phyloP scores from a whole-genome alignment of 2,888 invertebrate species.

The Philopedon plagiatum region DNA sequence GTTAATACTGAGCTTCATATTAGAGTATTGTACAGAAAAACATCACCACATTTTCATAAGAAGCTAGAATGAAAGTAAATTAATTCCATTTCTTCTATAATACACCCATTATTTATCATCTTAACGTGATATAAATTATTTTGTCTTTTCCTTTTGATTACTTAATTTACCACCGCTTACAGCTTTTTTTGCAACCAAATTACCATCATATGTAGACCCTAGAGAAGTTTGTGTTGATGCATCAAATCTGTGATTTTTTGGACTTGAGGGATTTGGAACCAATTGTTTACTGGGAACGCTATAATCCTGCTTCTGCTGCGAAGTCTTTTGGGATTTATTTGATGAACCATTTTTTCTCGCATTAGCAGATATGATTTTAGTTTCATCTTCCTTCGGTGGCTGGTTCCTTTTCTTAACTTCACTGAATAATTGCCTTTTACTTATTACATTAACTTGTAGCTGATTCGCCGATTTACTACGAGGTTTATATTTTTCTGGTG shows the following conservation, averaged over 20 bases:
- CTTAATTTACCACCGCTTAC: too few species aligned
- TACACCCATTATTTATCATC: too few species aligned
- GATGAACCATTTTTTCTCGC: background rate
- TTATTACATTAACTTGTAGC: background rate
- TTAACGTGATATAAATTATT: too few species aligned
- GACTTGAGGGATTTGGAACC: background rate
- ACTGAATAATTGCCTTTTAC: background rate
- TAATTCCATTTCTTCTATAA: background rate
- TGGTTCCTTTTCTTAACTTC: slow-evolving; percentile 6
- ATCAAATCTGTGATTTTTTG: background rate
- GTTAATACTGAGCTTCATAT: background rate
- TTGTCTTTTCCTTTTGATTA: too few species aligned
- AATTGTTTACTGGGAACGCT: background rate
- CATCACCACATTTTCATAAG: background rate
- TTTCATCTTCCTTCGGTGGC: background rate
- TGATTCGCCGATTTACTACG: background rate
- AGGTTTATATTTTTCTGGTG: background rate
- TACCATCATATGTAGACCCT: background rate
- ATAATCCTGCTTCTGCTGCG: background rate
- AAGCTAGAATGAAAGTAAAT: background rate
- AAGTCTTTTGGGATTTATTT: background rate
- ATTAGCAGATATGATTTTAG: background rate
- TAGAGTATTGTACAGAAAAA: slow-evolving; percentile 1
- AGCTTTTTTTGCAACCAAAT: too few species aligned
- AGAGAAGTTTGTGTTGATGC: background rate